Percentiles rank a stretch among this genome's conserved stretches.
Conservation (phyloP, 2,797 vertebrate genomes). For the Catostomus latipinnis region DNA sequence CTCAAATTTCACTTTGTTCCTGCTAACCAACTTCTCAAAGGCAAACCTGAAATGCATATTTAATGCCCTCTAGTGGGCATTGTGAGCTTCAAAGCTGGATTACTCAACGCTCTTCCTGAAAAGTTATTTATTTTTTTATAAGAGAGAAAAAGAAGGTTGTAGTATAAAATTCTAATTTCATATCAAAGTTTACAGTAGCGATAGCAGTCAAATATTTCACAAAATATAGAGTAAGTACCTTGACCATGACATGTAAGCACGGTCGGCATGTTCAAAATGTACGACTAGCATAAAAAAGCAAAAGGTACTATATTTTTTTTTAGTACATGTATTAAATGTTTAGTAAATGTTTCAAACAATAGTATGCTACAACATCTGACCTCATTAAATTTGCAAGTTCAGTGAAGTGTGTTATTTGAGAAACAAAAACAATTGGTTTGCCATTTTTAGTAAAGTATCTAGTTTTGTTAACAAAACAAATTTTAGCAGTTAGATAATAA, state of each 20-base stretch:
- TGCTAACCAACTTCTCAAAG: not conserved
- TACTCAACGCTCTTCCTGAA: not conserved
- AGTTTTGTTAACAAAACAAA: too few species aligned
- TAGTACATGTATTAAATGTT: not conserved
- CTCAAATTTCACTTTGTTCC: not conserved
- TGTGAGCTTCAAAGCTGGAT: not conserved
- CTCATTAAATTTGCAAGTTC: not conserved
- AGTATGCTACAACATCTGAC: not conserved
- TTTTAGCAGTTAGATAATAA: too few species aligned
- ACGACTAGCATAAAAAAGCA: constrained; percentile 16
- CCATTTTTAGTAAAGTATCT: too few species aligned
- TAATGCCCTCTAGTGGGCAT: constrained; percentile 55
- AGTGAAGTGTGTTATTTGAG: too few species aligned
- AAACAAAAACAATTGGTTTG: too few species aligned
- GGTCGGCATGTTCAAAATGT: constrained; percentile 7
- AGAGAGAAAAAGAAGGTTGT: not conserved
- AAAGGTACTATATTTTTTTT: not conserved
- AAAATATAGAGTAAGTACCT: constrained; percentile 40
- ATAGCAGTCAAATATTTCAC: constrained; percentile 18
- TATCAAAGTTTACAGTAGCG: constrained; percentile 10
- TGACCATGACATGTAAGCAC: constrained; percentile 18
- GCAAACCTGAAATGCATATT: constrained; percentile 26
- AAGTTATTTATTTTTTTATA: not conserved
- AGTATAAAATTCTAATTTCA: constrained; percentile 17
- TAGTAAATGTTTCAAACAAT: not conserved